Evolutionary conservation across 2,113 vertebrate genomes (phyloP), one percentile per base, ranked within the genome.

Genomic region (Melanerpes aurifrons): DNA sequence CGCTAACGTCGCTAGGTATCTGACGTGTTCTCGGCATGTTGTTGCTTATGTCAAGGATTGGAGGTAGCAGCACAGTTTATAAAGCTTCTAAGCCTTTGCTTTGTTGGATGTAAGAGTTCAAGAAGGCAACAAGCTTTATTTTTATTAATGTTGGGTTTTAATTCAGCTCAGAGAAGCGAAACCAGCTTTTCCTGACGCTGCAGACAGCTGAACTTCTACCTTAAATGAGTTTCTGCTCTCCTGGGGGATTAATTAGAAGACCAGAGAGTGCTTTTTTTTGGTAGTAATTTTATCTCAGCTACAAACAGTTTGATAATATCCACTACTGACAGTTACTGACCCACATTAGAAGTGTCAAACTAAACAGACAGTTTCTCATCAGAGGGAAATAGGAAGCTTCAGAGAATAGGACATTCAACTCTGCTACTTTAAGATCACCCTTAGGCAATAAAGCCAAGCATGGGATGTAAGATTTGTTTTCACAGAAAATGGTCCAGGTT

Each of bases 151-250:
- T n/a, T 29, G 87, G 86, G 76, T 82, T 89, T 92, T 92, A 97
- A 96, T 96, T 92, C 87, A 84, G 69, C 75, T 61, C 64, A 95
- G 53, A 95, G 91, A 92, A 95, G 90, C 91, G 76, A 95, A 95
- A 95, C 69, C 67, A 81, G 87, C 80, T 92, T 93, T 91, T 88
- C 86, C 76, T 70, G 90, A 82, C 45, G 75, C 76, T 76, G 80
- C 83, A 25, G 14, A 86, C 45, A 94, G 85, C 82, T 96, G 89
- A 82, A 66, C 79, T 95, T 87, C 82, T 50, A 87, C 82, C 73
- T 96, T 86, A 96, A 96, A 96, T 95, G 93, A 96, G 86, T 57
- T 92, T 82, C 92, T 94, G 45, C 50, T 94, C 86, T 96, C 83
- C 89, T 70, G 12, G 59, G 94, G 82, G 95, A 95, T 95, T 96